Percentiles rank a stretch among this genome's conserved stretches.
Conservation (phyloP, 2,113 vertebrate genomes). For the Bungarus multicinctus region DNA sequence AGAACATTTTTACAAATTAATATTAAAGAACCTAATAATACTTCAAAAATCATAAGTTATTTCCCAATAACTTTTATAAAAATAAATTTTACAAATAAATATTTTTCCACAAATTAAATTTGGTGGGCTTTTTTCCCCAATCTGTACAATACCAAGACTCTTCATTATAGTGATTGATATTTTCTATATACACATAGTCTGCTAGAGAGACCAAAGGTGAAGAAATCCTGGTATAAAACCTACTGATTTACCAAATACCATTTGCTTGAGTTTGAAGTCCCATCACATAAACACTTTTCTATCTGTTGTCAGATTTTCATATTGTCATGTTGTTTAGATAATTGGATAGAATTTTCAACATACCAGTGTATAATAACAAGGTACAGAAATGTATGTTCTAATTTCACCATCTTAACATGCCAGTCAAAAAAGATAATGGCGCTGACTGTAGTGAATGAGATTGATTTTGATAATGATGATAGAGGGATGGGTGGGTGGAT, state of each 20-base stretch:
- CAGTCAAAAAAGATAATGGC: not conserved
- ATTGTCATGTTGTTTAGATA: not conserved
- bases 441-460: not conserved
- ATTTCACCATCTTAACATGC: not conserved
- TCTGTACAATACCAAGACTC: not conserved
- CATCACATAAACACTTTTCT: not conserved
- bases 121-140: not conserved
- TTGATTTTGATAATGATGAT: not conserved
- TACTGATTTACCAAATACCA: not conserved
- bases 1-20: not conserved
- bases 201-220: not conserved
- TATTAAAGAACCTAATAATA: not conserved
- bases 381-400: not conserved
- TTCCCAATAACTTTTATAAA: not conserved
- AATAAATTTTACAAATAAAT: not conserved
- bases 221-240: not conserved
- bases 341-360: not conserved
- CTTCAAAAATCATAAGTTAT: not conserved
- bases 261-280: not conserved
- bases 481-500: no score
- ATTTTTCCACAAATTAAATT: not conserved
- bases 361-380: not conserved
- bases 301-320: not conserved
- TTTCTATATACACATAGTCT: not conserved
- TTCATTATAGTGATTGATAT: not conserved